These are phyloP conservation scores for Okapia johnstoni DNA, from an alignment of 2,113 vertebrate genomes.

Conservation along the genomic window DNA sequence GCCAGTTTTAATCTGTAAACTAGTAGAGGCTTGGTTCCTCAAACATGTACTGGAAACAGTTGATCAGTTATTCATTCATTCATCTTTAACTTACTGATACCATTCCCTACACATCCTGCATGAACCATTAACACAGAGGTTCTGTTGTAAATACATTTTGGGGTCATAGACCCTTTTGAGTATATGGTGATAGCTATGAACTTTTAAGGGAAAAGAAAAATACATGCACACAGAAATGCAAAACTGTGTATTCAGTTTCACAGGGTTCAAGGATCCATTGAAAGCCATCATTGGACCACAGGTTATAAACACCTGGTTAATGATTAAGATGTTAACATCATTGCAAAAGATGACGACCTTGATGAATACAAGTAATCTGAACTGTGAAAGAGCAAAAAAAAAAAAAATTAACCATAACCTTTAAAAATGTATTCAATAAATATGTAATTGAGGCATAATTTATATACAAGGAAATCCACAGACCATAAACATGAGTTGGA, in stretches of 20 bases:
- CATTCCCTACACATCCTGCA: neutral
- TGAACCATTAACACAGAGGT: neutral
- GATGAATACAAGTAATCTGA: neutral
- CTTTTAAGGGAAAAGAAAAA: neutral
- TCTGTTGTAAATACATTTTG: conserved; percentile 23
- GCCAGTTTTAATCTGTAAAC: conserved; percentile 37
- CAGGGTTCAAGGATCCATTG: neutral
- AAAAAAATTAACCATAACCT: neutral
- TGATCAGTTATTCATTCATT: conserved; percentile 21
- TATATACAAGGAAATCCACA: neutral
- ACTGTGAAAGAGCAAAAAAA: neutral
- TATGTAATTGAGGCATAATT: neutral
- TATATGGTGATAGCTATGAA: neutral
- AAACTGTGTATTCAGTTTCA: conserved; percentile 5
- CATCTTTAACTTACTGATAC: neutral
- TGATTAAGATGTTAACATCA: neutral
- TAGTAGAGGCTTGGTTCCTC: neutral
- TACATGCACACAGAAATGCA: neutral
- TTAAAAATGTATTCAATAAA: neutral
- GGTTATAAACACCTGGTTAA: neutral
- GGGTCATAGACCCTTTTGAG: neutral
- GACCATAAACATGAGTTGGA: neutral
- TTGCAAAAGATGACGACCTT: neutral
- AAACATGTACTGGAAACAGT: neutral
- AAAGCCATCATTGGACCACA: neutral